A percentile compares a stretch with the other conserved stretches of the same genome.
Evolutionary conservation across 2,888 invertebrate genomes (phyloP).

Genomic region (Azorinus chamasolen): DNA sequence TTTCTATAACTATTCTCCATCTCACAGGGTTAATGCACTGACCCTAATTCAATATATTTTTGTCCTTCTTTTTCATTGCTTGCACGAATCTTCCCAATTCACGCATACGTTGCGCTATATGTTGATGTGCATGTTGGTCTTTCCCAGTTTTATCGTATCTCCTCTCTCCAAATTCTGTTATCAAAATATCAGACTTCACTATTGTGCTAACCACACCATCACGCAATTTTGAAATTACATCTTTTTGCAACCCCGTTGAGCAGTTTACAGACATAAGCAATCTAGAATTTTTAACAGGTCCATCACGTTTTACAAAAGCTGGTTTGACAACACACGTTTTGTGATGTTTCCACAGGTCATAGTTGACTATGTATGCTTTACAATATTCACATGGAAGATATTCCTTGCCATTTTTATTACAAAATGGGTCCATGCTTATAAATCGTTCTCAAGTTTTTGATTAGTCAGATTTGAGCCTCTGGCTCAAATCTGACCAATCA

Average conservation of each 20-base stretch:
- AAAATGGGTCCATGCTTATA: too few species aligned
- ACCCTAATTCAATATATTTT: slow-evolving; percentile 7
- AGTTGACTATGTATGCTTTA: not conserved
- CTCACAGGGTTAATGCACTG: slow-evolving; percentile 12
- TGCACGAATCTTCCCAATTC: slow-evolving; percentile 30
- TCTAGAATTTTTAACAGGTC: slow-evolving; percentile 7
- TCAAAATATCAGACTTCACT: slow-evolving; percentile 12
- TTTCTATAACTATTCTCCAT: slow-evolving; percentile 2
- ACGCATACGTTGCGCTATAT: slow-evolving; percentile 30
- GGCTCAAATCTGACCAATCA: too few species aligned
- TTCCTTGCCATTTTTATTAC: not conserved
- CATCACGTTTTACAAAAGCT: slow-evolving; percentile 6
- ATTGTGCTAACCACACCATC: slow-evolving; percentile 12
- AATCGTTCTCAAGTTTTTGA: too few species aligned
- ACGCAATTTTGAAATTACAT: slow-evolving; percentile 21
- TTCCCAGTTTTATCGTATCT: slow-evolving; percentile 23
- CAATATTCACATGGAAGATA: slow-evolving; percentile 7
- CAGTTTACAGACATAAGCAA: slow-evolving; percentile 1
- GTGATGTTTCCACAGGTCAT: slow-evolving; percentile 10
- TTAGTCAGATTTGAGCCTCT: too few species aligned
- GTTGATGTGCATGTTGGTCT: slow-evolving; percentile 5
- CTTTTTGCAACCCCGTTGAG: slow-evolving; percentile 12
- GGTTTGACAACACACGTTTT: slow-evolving; percentile 3
- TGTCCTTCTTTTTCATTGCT: slow-evolving; percentile 4
- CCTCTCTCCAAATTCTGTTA: slow-evolving; percentile 22